Conservation (phyloP, 2,797 vertebrate species). For the Petrocephalus sullivani region DNA sequence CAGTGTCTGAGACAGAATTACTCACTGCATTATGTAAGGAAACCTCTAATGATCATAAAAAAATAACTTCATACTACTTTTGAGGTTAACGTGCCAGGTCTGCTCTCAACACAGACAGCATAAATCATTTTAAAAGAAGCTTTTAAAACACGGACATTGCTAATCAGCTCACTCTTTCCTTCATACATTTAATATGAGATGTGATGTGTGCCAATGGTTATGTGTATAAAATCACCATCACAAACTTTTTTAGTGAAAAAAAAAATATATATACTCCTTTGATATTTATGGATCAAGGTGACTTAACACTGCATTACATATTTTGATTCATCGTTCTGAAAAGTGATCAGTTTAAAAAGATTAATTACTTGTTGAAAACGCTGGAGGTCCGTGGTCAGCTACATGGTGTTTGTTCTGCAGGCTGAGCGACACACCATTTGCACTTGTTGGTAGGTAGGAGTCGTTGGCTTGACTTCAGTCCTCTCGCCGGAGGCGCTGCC, state of each 20-base stretch:
- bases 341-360: neutral
- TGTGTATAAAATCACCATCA: neutral
- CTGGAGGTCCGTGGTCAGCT: constrained; percentile 27
- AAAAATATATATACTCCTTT: neutral
- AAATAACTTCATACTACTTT: neutral
- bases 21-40: constrained; percentile 1
- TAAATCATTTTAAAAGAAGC: neutral
- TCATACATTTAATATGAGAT: neutral
- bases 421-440: constrained; percentile 36
- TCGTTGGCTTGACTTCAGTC: constrained; percentile 22
- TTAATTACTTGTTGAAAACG: neutral
- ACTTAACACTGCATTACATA: neutral
- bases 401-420: constrained; percentile 28
- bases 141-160: neutral
- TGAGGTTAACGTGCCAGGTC: neutral
- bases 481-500: constrained; percentile 13
- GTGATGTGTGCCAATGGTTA: neutral
- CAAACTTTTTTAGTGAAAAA: neutral
- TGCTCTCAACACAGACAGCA: neutral
- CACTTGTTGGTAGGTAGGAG: constrained; percentile 34
- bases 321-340: neutral
- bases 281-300: neutral
- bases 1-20: neutral
- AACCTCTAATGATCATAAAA: neutral
- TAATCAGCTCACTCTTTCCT: neutral